Evolutionary conservation across 2,888 invertebrate species (phyloP), one percentile per base, ranked within the genome.

Genomic region (Dermolepida albohirtum): DNA sequence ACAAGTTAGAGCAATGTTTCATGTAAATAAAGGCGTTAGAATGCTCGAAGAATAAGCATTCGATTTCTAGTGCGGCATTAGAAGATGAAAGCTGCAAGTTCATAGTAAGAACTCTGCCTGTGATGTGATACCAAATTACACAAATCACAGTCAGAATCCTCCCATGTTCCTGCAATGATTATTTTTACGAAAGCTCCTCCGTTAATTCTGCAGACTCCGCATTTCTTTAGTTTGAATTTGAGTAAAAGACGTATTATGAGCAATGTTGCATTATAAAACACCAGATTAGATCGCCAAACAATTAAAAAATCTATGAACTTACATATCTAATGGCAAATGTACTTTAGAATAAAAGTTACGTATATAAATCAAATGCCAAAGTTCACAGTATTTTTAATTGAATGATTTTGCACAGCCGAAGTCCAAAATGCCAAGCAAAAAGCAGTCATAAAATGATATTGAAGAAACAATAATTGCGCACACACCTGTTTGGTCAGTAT

Each of bases 21-120:
- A 16, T 14, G 29, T 34, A 52, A 52, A 2, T n/a, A 8, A 22
- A 22, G 22, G 22, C 5, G 12, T 62, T 57, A 27, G 14, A 62
- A 49, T 34, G 47, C 10, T 62, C 34, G 22, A 47, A 57, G 59
- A 29, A 62, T 47, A 62, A 62, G 59, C 59, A 44, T 47, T 44
- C 47, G 47, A 62, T 16, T 41, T 29, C 44, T 52, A 51, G 34
- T 22, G 50, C 34, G 22, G 12, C 16, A 64, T 52, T 62, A 51
- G 27, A 54, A 66, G 66, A 62, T 67, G 63, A 51, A 66, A 75
- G 69, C 68, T 70, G 80, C 82, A 84, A 84, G 84, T 88, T 87
- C 90, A 86, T 85, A 93, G 92, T 92, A 93, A 93, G 94, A 94
- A 94, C 94, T 94, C 93, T 93, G 94, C 93, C 94, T 94, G 94